A percentile compares a stretch with the other conserved stretches of the same genome.
Conservation (phyloP, 2,888 invertebrate species). For the Stomorhina lunata region DNA sequence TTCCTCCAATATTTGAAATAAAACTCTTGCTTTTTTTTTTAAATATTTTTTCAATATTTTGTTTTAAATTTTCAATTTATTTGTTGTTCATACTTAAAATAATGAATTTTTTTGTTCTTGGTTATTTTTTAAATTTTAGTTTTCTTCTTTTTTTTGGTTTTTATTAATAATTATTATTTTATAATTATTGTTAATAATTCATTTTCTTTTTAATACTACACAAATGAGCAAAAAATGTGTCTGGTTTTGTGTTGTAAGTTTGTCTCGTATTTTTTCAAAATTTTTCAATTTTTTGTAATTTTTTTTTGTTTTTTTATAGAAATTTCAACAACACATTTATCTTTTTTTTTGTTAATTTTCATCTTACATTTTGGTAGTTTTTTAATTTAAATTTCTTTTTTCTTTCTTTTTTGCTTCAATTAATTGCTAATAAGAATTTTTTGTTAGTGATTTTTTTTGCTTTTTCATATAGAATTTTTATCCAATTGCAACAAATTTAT, state of each 20-base stretch:
- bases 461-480: slow-evolving; percentile 10
- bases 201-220: slow-evolving; percentile 53
- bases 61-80: slow-evolving; percentile 57
- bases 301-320: slow-evolving; percentile 33
- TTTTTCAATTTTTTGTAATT: slow-evolving; percentile 6
- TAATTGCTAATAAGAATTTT: slow-evolving; percentile 46
- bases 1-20: neutral
- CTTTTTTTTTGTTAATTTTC: slow-evolving; percentile 41
- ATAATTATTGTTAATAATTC: slow-evolving; percentile 10
- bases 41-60: slow-evolving; percentile 30
- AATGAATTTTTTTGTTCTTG: slow-evolving; percentile 48
- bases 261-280: neutral
- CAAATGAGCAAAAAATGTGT: slow-evolving; percentile 57
- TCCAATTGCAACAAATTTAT: slow-evolving; percentile 61
- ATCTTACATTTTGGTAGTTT: slow-evolving; percentile 26
- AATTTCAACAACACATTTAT: slow-evolving; percentile 49
- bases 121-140: slow-evolving; percentile 19
- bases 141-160: slow-evolving; percentile 39
- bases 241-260: slow-evolving; percentile 40
- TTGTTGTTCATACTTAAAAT: slow-evolving; percentile 63
- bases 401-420: slow-evolving; percentile 3
- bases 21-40: neutral
- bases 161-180: slow-evolving; percentile 18
- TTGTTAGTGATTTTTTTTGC: slow-evolving; percentile 20
- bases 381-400: slow-evolving; percentile 16